These are phyloP conservation scores for Armadillidium nasatum DNA, from an alignment of 1,140 invertebrate species.

Conservation along the genomic window DNA sequence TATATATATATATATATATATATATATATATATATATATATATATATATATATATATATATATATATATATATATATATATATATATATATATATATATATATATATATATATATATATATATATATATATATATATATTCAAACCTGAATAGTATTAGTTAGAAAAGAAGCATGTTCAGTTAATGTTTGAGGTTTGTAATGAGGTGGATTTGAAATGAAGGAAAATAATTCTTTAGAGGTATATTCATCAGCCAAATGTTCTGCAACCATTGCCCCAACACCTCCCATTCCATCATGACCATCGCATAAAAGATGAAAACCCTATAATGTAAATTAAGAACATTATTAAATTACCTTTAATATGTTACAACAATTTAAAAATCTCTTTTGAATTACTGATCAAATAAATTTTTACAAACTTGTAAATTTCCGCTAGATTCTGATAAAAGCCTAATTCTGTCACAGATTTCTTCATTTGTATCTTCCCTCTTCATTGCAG, in stretches of 20 bases:
- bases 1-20: no score
- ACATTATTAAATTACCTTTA: no score
- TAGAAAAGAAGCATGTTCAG: neutral
- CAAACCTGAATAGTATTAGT: neutral
- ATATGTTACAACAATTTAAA: no score
- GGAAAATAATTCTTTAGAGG: neutral
- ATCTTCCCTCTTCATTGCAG: neutral
- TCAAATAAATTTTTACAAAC: no score
- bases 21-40: no score
- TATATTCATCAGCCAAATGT: slow-evolving; percentile 2
- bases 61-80: no score
- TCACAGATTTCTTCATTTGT: neutral
- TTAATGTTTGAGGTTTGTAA: neutral
- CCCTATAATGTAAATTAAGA: neutral
- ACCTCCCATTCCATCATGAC: neutral
- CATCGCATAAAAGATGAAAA: neutral
- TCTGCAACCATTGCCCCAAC: neutral
- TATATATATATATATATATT: no score
- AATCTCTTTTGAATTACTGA: no score
- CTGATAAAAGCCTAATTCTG: neutral
- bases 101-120: no score
- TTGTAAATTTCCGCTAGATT: neutral
- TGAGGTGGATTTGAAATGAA: neutral
- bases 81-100: no score
- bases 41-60: no score